Evolutionary conservation across 1,140 invertebrate species (phyloP).

Genomic region (Drosophila prosaltans): DNA sequence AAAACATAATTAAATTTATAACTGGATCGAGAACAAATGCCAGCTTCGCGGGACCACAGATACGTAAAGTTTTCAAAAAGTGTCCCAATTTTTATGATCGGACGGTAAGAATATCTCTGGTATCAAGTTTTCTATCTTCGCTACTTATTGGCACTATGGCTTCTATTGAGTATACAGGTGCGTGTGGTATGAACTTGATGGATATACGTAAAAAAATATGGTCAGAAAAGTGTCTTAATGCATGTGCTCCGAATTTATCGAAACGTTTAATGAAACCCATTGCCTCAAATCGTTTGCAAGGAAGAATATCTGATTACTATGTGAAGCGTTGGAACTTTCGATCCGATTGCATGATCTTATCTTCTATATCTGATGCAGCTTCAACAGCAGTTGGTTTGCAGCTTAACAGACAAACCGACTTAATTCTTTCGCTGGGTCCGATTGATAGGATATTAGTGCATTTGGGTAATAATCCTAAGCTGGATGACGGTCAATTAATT

Average conservation of each 20-base stretch:
- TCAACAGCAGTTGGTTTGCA: constrained; percentile 92
- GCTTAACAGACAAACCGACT: constrained; percentile 87
- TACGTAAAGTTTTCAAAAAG: constrained; percentile 91
- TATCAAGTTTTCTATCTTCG: constrained; percentile 95
- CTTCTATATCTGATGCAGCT: constrained; percentile 96
- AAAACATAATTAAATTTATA: constrained; percentile 90
- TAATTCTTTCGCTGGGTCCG: constrained; percentile 94
- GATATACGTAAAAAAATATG: constrained; percentile 92
- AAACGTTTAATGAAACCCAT: constrained; percentile 89
- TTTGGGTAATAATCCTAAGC: constrained; percentile 85
- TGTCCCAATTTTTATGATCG: constrained; percentile 89
- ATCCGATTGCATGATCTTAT: constrained; percentile 90
- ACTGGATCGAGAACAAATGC: constrained; percentile 96
- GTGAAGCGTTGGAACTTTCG: constrained; percentile 93
- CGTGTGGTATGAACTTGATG: constrained; percentile 98
- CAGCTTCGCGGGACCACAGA: constrained; percentile 96
- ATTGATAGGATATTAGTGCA: constrained; percentile 94
- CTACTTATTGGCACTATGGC: constrained; percentile 94
- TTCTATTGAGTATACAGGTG: constrained; percentile 95
- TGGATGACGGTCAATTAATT: constrained; percentile 91
- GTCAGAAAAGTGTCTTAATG: constrained; percentile 90
- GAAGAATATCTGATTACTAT: constrained; percentile 90
- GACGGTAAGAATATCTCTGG: constrained; percentile 94
- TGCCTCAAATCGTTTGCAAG: constrained; percentile 87
- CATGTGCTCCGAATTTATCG: constrained; percentile 87